Evolutionary conservation across 2,888 invertebrate species (phyloP), one percentile per base, ranked within the genome.

Genomic region (Melanostoma scalare): DNA sequence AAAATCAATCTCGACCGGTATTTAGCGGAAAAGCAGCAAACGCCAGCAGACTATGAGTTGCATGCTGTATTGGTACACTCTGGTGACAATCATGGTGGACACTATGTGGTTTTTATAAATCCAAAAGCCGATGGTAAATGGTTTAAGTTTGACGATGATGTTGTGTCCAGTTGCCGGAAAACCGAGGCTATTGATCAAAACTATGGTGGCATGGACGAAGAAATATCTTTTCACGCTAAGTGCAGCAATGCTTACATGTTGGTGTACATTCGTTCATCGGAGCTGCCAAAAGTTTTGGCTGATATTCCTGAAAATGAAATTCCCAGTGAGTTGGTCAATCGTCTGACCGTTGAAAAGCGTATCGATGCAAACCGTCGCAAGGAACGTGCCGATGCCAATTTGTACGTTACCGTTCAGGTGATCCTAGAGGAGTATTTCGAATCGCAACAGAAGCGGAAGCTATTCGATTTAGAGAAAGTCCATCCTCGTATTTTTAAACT

Each of bases 221-320:
- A 96, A 89, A 95, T 96, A 93, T 95, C 95, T 86, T 93, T 96
- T 92, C 96, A 97, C 72, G 97, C 97, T 78, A 96, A 98, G 89
- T 98, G 98, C 92, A 99, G 99, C 88, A 99, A 98, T 91, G 99
- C 99, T 10, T 99, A 99, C 93, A 99, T 99, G 99, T 94, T 99
- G 93, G 99, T 99, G 65, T 99, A 99, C 91, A 98, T 99, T 89
- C 94, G 98, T 87, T 96, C 98, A 92, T 95, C 96, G 48, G 95
- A 96, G 89, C 92, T 97, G 88, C 94, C 95, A 87, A 95, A 95
- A 86, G 97, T 98, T 33, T 93, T 99, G 86, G 96, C 97, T 92
- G 96, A 97, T 89, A 97, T 98, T 40, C 95, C 95, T 20, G 97
- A 98, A 91, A 94, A 94, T 69, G 98, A 99, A 92, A 99, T 99